Base-by-base conservation (phyloP, 2,888 invertebrate species). In the Dryococelus australis region DNA sequence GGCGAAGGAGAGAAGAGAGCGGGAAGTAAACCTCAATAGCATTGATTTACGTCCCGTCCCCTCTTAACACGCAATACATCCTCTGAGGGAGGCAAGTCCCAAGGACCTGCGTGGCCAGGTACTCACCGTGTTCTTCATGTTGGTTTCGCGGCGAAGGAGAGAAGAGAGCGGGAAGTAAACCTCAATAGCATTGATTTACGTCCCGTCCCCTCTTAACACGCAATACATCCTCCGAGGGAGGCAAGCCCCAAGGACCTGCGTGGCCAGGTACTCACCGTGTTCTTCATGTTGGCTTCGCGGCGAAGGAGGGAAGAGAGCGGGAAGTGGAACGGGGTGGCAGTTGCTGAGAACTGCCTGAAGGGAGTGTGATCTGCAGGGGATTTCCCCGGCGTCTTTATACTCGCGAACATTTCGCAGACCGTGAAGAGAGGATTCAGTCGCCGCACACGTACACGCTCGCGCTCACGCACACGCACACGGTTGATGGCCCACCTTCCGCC, bases 61-160 rank as follows among this genome's bases (percentile, higher is more conserved):
- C 1, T 1, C 35, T 35, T 35, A 35, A 35, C 35, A 35, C 4
- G 35, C 4, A 35, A 35, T 3, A 4, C 4, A 35, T 35, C 35
- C 35, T 35, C 35, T 35, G 2, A 35, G 35, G 35, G 35, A 35
- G 35, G 2, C 4, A 35, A 35, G 35, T 35, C 35, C 35, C 35
- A 35, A 35, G 2, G 35, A 35, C 4, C 35, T 35, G 47, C 20
- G 20, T n/a, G 0, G 65, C 65, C 24, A n/a, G 16, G n/a, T 24
- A 65, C 65, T 65, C 65, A 65, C 65, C 65, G 65, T 65, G 65
- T n/a, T 65, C 65, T 65, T 65, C 65, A 65, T 65, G 65, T 24
- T 65, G 65, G 65, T 20, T 10, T 1, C 65, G 20, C 24, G 65
- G 20, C 65, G n/a, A 65, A 65, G 65, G 24, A 65, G n/a, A n/a